These are phyloP conservation scores for Cyprinodon variegatus DNA, from an alignment of 2,113 vertebrate genomes.

Conservation along the genomic window DNA sequence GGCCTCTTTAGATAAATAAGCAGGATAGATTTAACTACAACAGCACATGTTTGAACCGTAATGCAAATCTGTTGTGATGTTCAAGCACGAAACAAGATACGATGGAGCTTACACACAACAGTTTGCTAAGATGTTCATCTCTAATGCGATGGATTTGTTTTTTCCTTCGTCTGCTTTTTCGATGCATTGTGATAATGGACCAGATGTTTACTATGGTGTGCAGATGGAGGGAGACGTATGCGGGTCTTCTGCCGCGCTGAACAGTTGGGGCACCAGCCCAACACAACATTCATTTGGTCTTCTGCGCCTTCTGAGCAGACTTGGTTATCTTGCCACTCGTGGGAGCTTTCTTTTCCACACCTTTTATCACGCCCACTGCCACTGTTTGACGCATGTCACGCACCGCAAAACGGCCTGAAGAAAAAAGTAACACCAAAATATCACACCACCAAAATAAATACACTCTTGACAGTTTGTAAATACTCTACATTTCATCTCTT, in stretches of 20 bases:
- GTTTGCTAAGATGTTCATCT: conserved; percentile 24
- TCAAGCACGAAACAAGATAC: conserved; percentile 15
- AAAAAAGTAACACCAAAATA: background rate
- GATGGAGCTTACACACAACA: conserved; percentile 38
- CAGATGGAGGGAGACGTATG: conserved; percentile 82
- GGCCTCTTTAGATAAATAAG: conserved; percentile 1
- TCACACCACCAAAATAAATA: background rate
- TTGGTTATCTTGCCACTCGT: conserved; percentile 91
- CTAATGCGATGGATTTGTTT: conserved; percentile 52
- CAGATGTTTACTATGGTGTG: conserved; percentile 90
- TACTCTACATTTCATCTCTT: too few relatives aligned
- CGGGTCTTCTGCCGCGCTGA: conserved; percentile 80
- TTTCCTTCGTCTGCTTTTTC: conserved; percentile 95
- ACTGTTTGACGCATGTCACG: conserved; percentile 95
- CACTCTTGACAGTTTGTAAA: too few relatives aligned
- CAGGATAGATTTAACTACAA: conserved; percentile 14
- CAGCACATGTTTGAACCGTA: background rate
- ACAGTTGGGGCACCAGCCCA: conserved; percentile 82
- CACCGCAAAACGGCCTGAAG: conserved; percentile 88
- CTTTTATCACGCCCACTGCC: conserved; percentile 92
- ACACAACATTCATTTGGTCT: conserved; percentile 92
- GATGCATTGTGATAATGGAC: conserved; percentile 95
- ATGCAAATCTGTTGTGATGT: background rate
- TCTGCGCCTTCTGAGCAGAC: conserved; percentile 93
- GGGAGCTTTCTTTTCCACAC: conserved; percentile 89